Evolutionary conservation across 2,797 vertebrate species (phyloP), one percentile per base, ranked within the genome.

Genomic region (Buceros bicornis): DNA sequence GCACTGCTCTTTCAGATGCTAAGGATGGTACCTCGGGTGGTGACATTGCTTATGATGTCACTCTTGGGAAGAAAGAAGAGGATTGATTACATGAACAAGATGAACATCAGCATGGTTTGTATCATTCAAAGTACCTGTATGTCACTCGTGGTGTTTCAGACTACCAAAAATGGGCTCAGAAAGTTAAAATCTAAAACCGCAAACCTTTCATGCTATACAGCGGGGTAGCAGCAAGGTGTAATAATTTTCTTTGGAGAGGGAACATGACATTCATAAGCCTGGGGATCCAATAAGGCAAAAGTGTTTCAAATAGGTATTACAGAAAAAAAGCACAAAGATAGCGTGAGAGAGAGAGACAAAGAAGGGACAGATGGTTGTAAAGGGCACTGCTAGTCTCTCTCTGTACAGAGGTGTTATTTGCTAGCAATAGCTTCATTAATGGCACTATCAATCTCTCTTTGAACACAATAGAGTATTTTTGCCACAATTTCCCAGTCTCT

Each of bases 391-490:
- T 48, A 77, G 81, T 50, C 31, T 81, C 51, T 57, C 21, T 91
- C 33, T 66, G 17, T 74, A 94, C 60, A 92, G 71, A 81, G 76
- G 33, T 48, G 35, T 81, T 92, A 96, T 91, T 97, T 87, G 74
- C 73, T 87, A 91, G 86, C 86, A 90, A 74, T 78, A 88, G 87
- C 76, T 80, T 92, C 91, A 95, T 91, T 94, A 96, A 93, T 51
- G 57, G 53, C 65, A 67, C 87, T 89, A 92, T 92, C 84, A 96
- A 87, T 87, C 67, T 94, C 78, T 89, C 82, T 92, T 89, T 81
- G 87, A 96, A 94, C 61, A 51, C 57, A 77, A 89, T 31, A 74
- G 80, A 90, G 64, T 80, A 74, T 71, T 93, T 96, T 95, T 76
- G 65, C 84, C 50, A 74, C 79, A 87, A 78, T 95, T 93, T 89